Conservation (phyloP, 2,797 vertebrate genomes). For the Geotrypetes seraphini region DNA sequence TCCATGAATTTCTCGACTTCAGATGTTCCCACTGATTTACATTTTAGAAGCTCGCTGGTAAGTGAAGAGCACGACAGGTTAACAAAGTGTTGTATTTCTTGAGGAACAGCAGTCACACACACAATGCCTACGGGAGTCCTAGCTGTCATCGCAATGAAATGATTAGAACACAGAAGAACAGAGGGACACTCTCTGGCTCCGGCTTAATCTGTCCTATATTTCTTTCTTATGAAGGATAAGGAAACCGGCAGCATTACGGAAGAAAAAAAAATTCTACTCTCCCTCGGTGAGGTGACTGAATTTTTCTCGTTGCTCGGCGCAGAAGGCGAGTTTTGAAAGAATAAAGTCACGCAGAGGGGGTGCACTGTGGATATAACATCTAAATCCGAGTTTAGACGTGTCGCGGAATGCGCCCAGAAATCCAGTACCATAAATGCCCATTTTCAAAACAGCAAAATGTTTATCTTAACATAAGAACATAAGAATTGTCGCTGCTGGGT, state of each 20-base stretch:
- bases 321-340: no score
- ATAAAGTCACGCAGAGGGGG: no score
- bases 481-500: no score
- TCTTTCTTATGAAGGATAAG: conserved; percentile 15
- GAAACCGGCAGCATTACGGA: not conserved
- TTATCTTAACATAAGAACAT: no score
- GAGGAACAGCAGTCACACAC: conserved; percentile 8
- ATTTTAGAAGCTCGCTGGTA: conserved; percentile 12
- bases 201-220: conserved; percentile 19
- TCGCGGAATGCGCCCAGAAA: no score
- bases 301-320: no score
- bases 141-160: conserved; percentile 8
- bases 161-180: conserved; percentile 2
- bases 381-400: no score
- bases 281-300: no score
- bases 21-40: conserved; percentile 15
- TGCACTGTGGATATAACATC: no score
- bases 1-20: conserved; percentile 3
- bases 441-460: no score
- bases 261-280: no score
- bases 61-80: not conserved
- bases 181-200: not conserved
- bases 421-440: no score
- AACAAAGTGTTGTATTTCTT: not conserved
- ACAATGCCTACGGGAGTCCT: not conserved